Conservation (phyloP, 2,113 vertebrate species). For the Anguilla rostrata region DNA sequence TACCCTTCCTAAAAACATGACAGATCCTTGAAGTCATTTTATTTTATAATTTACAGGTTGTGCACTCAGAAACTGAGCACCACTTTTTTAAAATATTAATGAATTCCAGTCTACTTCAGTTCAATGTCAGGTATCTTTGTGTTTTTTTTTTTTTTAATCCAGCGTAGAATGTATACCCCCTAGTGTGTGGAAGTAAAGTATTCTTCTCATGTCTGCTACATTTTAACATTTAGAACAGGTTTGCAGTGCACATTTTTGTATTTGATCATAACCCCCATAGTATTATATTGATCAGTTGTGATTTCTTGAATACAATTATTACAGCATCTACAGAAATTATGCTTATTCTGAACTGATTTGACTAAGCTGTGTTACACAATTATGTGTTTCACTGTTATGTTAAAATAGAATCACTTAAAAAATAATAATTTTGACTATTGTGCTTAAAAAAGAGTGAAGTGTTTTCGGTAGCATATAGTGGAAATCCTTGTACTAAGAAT, state of each 20-base stretch:
- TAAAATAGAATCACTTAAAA: too few species aligned
- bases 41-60: slow-evolving; percentile 1
- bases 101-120: background rate
- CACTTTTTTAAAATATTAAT: background rate
- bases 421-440: too few species aligned
- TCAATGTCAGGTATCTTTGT: background rate
- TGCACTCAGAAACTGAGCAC: background rate
- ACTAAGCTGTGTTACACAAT: background rate
- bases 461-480: too few species aligned
- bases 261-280: background rate
- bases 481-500: too few species aligned
- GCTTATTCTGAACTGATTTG: background rate
- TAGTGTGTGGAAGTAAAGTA: too few species aligned
- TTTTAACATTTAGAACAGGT: background rate
- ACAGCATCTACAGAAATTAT: too few species aligned
- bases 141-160: background rate
- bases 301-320: too few species aligned
- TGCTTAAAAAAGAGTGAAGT: too few species aligned
- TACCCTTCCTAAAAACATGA: background rate
- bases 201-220: background rate
- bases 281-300: background rate
- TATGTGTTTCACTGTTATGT: too few species aligned
- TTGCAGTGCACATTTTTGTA: background rate
- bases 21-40: background rate
- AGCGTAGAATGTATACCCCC: too few species aligned